Base-by-base conservation (phyloP, 1,140 invertebrate genomes). In the Rhyzopertha dominica region DNA sequence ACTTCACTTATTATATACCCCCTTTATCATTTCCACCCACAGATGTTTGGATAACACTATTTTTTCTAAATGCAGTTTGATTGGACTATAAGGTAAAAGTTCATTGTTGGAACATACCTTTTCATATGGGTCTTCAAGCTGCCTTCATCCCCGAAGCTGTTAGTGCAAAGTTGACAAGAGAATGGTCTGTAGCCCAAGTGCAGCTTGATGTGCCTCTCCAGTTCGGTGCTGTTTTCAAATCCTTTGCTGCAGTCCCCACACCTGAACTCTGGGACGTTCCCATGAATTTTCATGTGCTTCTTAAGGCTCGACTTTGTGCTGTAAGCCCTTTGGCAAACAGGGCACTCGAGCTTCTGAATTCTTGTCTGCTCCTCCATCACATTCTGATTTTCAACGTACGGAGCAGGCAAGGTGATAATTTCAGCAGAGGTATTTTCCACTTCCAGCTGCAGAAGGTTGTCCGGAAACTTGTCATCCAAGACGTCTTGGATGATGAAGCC, bases 191-290 rank as follows among this genome's bases (percentile, higher is more conserved):
- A 76, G 19, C 81, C 79, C 0, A 78, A 86, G 58, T 90, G 87
- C 14, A 79, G 82, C 24, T 85, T 71, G 54, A 82, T 77, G 54
- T 91, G 88, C 2, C 84, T 72, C 44, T 80, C 80, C 16, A 91
- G 49, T n/a, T 73, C 68, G 17, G 73, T 70, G 23, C 66, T 47
- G 1, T 69, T 66, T 34, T 73, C 72, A 37, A 76, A 77, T 26
- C 69, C 46, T 46, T 75, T 75, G 19, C 69, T 69, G 47, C 76
- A 78, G 4, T 72, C 72, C 10, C 70, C 67, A 51, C 75, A 78
- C n/a, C 45, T 30, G 42, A 54, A 58, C 25, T 52, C 52, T 28
- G 53, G 56, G 7, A 55, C 54, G 13, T 52, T 30, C 2, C 53
- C 58, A 43, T 63, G 59, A 12, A 59, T 34, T 23, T 51, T 49